These are phyloP conservation scores for Lasioglossum marginatum DNA, from an alignment of 2,888 invertebrate species.

Conservation along the genomic window DNA sequence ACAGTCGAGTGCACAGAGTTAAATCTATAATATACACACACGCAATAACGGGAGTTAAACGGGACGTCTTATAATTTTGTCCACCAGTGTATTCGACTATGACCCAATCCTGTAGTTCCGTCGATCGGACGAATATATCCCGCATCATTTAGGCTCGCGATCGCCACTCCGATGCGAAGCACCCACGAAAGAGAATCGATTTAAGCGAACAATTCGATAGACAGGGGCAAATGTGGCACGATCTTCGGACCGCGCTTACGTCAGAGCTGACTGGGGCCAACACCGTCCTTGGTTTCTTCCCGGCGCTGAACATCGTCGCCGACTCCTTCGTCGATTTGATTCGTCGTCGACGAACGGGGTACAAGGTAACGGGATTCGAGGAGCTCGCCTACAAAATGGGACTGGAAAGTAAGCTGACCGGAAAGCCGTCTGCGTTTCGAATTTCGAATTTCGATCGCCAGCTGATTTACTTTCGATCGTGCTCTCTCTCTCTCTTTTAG, in stretches of 20 bases:
- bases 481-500: constrained; percentile 80
- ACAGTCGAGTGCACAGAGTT: neutral
- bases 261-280: constrained; percentile 91
- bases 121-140: neutral
- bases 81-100: neutral
- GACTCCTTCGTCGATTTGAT: constrained; percentile 91
- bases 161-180: neutral
- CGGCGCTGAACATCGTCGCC: constrained; percentile 90
- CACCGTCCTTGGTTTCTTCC: constrained; percentile 91
- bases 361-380: constrained; percentile 87
- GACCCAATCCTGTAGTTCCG: neutral
- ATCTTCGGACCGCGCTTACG: constrained; percentile 90
- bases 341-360: constrained; percentile 85
- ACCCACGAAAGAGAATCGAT: neutral
- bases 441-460: neutral
- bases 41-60: neutral
- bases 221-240: constrained; percentile 92
- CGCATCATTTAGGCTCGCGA: neutral
- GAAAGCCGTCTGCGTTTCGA: neutral
- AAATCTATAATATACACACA: neutral
- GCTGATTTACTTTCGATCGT: neutral
- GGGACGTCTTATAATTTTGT: neutral
- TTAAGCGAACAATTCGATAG: constrained; percentile 81
- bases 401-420: constrained; percentile 88
- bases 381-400: constrained; percentile 92